Evolutionary conservation across 1,140 invertebrate species (phyloP), one percentile per base, ranked within the genome.

Genomic region (Drosophila nikananu): DNA sequence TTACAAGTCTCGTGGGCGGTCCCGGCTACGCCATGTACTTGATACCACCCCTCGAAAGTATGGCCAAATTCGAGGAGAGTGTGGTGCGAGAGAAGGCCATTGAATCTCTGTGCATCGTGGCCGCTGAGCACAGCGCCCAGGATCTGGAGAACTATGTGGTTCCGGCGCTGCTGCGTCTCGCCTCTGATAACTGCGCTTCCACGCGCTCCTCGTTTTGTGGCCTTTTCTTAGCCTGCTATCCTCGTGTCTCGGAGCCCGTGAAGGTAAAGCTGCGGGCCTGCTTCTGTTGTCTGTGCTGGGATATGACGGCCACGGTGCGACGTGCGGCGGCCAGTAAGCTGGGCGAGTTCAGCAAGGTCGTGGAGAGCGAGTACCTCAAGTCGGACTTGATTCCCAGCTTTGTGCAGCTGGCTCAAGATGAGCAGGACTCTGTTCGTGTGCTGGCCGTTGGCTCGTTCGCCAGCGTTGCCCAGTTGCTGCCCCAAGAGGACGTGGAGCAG

Each of bases 31-130:
- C 99, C 7, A 97, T 99, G 93, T 99, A 97, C 94, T 94, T 99
- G 64, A 94, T 99, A 91, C 97, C 98, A 41, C 99, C 99, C 0
- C 93, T 99, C 59, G 99, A 99, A 93, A 98, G 98, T 78, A 94
- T 99, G 72, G 99, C 99, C 12, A 99, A 98, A 23, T 98, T 99
- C 3, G 99, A 99, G 94, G 99, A 99, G 94, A 99, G 99, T 1
- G 98, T 99, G 49, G 99, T 99, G 17, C 95, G 99, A 21, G 99
- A 99, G 92, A 99, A 99, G 94, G 99, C 99, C 5, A 99, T 99
- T 0, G 99, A 99, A 81, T 99, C 98, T 2, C 94, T 99, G 32
- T 94, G 98, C 73, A 96, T 95, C 44, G 97, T 99, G 61, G 97
- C 98, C 7, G 95, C 95, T 32, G 96, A 98, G 87, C 98, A 99